Base-by-base conservation (phyloP, 2,888 invertebrate species). In the Ochropacha duplaris region DNA sequence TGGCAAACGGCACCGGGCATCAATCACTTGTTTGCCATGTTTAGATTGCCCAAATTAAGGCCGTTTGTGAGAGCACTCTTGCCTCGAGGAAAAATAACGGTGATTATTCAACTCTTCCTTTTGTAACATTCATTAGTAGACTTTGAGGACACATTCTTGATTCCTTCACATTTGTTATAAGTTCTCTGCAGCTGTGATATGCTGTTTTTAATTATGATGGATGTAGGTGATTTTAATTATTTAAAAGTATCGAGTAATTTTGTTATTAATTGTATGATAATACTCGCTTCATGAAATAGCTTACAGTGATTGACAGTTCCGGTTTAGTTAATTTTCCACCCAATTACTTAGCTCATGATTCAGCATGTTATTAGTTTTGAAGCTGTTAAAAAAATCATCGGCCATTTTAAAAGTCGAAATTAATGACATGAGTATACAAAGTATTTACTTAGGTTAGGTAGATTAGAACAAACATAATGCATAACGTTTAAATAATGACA, bases 21-120 rank as follows among this genome's bases (percentile, higher is more conserved):
- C 81, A 78, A 85, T 85, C 83, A 85, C 78, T 69, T 70, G 77
- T 69, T 72, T 71, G 80, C 82, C 68, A 82, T 87, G 86, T 87
- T 88, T 87, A 84, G 84, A 89, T 88, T 87, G 82, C 78, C 78
- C 79, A 84, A 88, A 89, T 88, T 85, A 87, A 79, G 81, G 83
- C 74, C 73, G 76, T 81, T 74, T 78, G 78, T 73, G 76, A 75
- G 76, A 79, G 72, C 74, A 70, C 72, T 69, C 65, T 74, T 74
- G 79, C 78, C 76, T 73, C 69, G 72, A 69, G 74, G 85, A 86
- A 86, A 84, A 84, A 88, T 87, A 84, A 86, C 81, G 79, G 78
- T 74, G 77, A 86, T 87, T 80, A 86, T 83, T 88, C 85, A 83
- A 81, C 79, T 81, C 77, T 76, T 78, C 64, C 58, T 57, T 70